Percentiles rank a stretch among this genome's conserved stretches.
Evolutionary conservation across 92 coral and sea anemone species (phyloP).

Genomic region (Porites rus): DNA sequence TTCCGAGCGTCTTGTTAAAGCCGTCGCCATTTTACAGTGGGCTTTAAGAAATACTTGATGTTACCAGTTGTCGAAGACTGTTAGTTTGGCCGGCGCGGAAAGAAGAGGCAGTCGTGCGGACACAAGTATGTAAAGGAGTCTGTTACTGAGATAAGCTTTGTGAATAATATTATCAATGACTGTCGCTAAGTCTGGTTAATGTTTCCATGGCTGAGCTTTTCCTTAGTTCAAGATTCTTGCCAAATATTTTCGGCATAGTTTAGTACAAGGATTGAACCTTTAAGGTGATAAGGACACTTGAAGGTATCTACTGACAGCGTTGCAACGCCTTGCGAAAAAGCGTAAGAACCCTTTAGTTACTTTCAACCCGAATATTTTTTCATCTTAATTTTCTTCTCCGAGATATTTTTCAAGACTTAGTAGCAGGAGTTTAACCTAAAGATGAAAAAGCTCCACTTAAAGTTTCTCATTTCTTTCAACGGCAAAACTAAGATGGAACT

Average conservation of each 20-base stretch:
- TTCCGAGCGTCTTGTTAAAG: too few relatives aligned
- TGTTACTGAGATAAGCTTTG: not conserved
- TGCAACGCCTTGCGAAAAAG: not conserved
- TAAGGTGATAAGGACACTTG: not conserved
- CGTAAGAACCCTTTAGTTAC: too few relatives aligned
- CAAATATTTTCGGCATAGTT: not conserved
- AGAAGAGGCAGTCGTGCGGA: not conserved
- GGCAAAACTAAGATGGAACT: not conserved
- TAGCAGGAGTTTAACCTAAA: not conserved
- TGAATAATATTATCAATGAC: not conserved
- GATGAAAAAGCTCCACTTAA: not conserved
- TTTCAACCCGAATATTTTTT: too few relatives aligned
- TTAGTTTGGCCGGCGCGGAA: not conserved
- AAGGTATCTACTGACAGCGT: not conserved
- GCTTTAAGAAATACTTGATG: not conserved
- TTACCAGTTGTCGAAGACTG: not conserved
- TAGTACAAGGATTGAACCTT: not conserved
- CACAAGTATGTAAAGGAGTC: slow-evolving; percentile 9
- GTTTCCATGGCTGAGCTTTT: slow-evolving; percentile 6
- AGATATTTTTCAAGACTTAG: too few relatives aligned
- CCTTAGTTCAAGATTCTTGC: not conserved
- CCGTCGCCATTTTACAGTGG: too few relatives aligned
- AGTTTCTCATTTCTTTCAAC: not conserved
- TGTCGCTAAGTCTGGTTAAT: not conserved
- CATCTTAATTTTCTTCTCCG: too few relatives aligned